These are phyloP conservation scores for Dallia pectoralis DNA, from an alignment of 2,797 vertebrate genomes.

Conservation along the genomic window DNA sequence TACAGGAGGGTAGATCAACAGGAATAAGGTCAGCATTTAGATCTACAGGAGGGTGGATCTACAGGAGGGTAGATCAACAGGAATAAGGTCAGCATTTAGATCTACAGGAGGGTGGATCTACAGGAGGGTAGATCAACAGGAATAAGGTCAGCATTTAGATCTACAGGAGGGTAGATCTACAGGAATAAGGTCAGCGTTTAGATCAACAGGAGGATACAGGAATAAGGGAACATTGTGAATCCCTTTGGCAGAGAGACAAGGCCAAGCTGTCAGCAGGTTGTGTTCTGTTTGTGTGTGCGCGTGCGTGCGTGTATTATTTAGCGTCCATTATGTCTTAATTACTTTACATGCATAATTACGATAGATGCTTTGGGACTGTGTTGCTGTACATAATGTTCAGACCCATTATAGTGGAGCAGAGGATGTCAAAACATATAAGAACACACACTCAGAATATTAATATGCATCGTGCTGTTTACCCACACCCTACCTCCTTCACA, in stretches of 20 bases:
- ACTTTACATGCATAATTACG: constrained; percentile 66
- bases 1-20: no score
- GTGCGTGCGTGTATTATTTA: constrained; percentile 31
- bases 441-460: constrained; percentile 2
- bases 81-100: no score
- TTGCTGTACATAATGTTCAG: constrained; percentile 35
- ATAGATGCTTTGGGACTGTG: constrained; percentile 30
- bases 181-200: no score
- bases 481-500: background rate
- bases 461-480: background rate
- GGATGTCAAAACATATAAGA: constrained; percentile 30
- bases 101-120: no score
- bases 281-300: background rate
- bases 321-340: constrained; percentile 66
- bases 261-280: background rate
- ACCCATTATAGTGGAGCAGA: constrained; percentile 38
- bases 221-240: background rate
- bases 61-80: no score
- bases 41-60: no score
- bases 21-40: no score
- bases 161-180: no score
- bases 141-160: no score
- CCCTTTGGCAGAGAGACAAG: background rate
- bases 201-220: no score
- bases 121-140: no score